phyloP scores from a whole-genome alignment of 2,888 invertebrate species.

The Tipula vernalis region DNA sequence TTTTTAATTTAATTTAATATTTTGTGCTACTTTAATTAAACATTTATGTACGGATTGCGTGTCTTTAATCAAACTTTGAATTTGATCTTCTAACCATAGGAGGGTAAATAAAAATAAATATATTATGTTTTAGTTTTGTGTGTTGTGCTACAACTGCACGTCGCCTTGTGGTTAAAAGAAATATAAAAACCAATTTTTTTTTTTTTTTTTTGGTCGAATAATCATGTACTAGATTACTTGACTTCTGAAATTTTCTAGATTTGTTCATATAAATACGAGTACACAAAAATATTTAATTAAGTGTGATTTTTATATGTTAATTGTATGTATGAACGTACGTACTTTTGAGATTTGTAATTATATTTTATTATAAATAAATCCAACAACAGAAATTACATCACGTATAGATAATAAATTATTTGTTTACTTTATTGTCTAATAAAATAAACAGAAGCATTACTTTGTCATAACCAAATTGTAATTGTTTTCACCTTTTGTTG shows the following conservation, averaged over 20 bases:
- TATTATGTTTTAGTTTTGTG: neutral
- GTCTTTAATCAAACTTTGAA: neutral
- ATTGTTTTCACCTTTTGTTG: neutral
- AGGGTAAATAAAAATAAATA: neutral
- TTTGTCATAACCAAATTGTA: neutral
- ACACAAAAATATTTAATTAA: neutral
- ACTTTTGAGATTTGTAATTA: neutral
- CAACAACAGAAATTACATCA: neutral
- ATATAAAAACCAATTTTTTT: neutral
- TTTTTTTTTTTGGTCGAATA: neutral
- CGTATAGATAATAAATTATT: neutral
- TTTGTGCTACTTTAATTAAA: neutral
- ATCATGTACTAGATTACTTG: neutral
- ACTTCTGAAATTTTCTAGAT: neutral
- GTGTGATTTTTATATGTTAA: neutral
- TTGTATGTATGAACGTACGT: neutral
- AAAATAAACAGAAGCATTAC: neutral
- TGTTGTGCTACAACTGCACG: neutral
- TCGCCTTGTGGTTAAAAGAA: neutral
- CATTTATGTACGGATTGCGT: neutral
- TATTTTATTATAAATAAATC: neutral
- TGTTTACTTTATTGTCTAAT: neutral
- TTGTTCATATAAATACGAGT: neutral
- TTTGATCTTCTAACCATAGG: neutral
- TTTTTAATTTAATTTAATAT: neutral